A percentile compares a stretch with the other conserved stretches of the same genome.
Conservation (phyloP, 2,797 vertebrate species). For the Mastacembelus armatus region DNA sequence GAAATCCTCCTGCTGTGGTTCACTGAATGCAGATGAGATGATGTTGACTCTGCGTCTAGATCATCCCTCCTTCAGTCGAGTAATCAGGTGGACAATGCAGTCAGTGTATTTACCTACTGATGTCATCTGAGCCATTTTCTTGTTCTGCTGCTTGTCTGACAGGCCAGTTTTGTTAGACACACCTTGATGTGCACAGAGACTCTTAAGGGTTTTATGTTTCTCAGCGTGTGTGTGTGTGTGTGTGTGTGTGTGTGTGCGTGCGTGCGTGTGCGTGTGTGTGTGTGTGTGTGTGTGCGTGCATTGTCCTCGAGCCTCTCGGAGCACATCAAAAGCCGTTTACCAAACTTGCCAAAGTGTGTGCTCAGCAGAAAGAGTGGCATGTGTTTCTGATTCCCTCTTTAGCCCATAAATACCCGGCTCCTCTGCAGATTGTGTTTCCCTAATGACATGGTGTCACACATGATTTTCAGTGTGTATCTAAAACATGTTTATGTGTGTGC, state of each 20-base stretch:
- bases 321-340: slow-evolving; percentile 61
- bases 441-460: slow-evolving; percentile 38
- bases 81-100: slow-evolving; percentile 64
- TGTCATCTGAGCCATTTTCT: slow-evolving; percentile 60
- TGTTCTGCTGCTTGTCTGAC: slow-evolving; percentile 53
- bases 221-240: slow-evolving; percentile 43
- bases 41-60: slow-evolving; percentile 35
- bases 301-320: slow-evolving; percentile 63
- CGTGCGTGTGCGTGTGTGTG: slow-evolving; percentile 28
- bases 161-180: slow-evolving; percentile 60
- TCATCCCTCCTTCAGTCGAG: slow-evolving; percentile 43
- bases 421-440: slow-evolving; percentile 65
- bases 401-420: slow-evolving; percentile 69
- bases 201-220: slow-evolving; percentile 72
- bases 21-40: slow-evolving; percentile 21
- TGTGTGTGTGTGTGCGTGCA: slow-evolving; percentile 17
- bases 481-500: slow-evolving; percentile 21
- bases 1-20: slow-evolving; percentile 22
- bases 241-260: slow-evolving; percentile 16
- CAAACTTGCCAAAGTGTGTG: slow-evolving; percentile 54
- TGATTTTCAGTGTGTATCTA: slow-evolving; percentile 39
- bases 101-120: slow-evolving; percentile 50
- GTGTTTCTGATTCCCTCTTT: slow-evolving; percentile 76
- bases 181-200: slow-evolving; percentile 70
- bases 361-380: slow-evolving; percentile 74